Evolutionary conservation across 1,140 invertebrate genomes (phyloP).

Genomic region (Neodiprion virginianus): DNA sequence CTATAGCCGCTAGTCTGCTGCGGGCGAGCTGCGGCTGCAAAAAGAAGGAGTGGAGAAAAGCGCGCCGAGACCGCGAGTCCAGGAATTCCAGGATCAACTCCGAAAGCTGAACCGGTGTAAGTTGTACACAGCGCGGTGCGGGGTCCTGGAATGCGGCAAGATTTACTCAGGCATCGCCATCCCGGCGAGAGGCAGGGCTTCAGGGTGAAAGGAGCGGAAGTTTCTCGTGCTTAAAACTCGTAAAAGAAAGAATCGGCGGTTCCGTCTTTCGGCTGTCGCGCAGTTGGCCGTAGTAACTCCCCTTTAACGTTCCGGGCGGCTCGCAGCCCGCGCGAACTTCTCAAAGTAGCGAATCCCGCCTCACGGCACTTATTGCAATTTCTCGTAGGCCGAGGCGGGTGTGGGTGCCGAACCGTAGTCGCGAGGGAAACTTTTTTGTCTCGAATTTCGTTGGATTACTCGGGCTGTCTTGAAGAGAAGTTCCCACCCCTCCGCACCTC

Average conservation of each 20-base stretch:
- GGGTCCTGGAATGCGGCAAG: background rate
- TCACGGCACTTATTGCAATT: constrained; percentile 4
- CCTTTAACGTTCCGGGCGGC: background rate
- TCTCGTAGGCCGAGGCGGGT: background rate
- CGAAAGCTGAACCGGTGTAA: too few species aligned
- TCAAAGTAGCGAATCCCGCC: background rate
- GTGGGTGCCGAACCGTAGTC: too few species aligned
- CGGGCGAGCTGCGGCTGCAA: background rate
- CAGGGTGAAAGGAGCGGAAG: constrained; percentile 3
- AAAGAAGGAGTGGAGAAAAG: background rate
- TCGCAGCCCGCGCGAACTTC: background rate
- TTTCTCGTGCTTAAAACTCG: constrained; percentile 1
- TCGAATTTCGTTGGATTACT: background rate
- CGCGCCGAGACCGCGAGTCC: too few species aligned
- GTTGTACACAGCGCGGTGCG: background rate
- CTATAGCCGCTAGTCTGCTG: background rate
- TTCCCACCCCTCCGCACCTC: too few species aligned
- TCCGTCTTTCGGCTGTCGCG: constrained; percentile 1
- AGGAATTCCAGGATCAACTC: too few species aligned
- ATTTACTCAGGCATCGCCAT: background rate
- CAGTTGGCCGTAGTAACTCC: background rate
- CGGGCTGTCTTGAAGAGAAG: background rate
- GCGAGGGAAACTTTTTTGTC: background rate
- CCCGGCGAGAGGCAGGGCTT: background rate
- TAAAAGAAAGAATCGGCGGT: background rate